A percentile compares a stretch with the other conserved stretches of the same genome.
These are phyloP conservation scores for Fragum fragum DNA, from an alignment of 2,888 invertebrate genomes.

Conservation along the genomic window DNA sequence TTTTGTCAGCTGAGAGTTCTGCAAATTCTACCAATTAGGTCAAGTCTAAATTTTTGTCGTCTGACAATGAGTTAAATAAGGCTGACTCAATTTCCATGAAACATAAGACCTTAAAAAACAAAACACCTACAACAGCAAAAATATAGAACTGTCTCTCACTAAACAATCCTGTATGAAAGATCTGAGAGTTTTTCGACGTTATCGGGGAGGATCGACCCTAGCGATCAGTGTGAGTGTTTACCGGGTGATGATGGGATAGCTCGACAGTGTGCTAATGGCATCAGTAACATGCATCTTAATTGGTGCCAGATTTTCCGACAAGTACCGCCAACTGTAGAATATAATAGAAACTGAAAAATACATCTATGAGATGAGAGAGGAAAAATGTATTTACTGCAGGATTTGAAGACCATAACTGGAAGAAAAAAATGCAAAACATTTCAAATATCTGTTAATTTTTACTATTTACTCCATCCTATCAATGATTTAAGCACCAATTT, in stretches of 20 bases:
- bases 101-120: background rate
- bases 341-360: slow-evolving; percentile 11
- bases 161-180: background rate
- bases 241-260: slow-evolving; percentile 17
- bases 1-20: too few species aligned
- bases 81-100: too few species aligned
- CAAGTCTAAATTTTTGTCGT: too few species aligned
- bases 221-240: slow-evolving; percentile 2
- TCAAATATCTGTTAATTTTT: too few species aligned
- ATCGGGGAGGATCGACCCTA: background rate
- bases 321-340: background rate
- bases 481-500: too few species aligned
- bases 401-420: too few species aligned
- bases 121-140: background rate
- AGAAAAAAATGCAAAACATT: too few species aligned
- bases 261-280: slow-evolving; percentile 16
- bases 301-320: slow-evolving; percentile 23
- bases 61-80: too few species aligned
- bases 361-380: background rate
- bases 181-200: background rate
- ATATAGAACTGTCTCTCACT: background rate
- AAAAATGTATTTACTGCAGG: background rate
- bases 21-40: too few species aligned
- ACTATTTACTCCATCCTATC: too few species aligned
- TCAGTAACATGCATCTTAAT: slow-evolving; percentile 18